Percentiles rank a stretch among this genome's conserved stretches.
Evolutionary conservation across 1,140 invertebrate genomes (phyloP).

Genomic region (Trachymyrmex cornetzi): DNA sequence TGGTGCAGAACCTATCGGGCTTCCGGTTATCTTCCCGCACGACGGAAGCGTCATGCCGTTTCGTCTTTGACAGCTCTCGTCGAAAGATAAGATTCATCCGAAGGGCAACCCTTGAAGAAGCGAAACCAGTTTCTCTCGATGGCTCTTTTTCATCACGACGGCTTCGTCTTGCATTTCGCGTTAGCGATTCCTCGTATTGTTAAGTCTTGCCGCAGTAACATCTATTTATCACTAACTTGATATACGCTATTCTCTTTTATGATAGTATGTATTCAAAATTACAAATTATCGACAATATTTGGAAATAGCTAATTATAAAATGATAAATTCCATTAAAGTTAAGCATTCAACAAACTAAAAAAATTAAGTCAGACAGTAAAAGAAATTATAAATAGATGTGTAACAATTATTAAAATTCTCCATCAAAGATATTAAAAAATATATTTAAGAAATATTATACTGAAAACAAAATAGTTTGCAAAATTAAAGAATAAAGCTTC

Average conservation of each 20-base stretch:
- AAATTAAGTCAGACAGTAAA: neutral
- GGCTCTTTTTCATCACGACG: conserved; percentile 65
- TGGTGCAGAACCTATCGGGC: conserved; percentile 82
- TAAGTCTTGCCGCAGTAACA: neutral
- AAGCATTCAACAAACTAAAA: neutral
- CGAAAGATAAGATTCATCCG: conserved; percentile 83
- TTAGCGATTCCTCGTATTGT: conserved; percentile 55
- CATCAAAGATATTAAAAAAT: neutral
- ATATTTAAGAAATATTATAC: neutral
- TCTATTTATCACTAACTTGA: conserved; percentile 15
- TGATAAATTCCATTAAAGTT: neutral
- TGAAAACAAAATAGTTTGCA: neutral
- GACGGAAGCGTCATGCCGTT: conserved; percentile 82
- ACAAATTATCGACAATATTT: too few species aligned
- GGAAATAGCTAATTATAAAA: neutral
- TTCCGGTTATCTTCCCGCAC: conserved; percentile 84
- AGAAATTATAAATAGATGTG: conserved; percentile 4
- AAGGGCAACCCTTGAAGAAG: conserved; percentile 72
- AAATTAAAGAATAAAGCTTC: neutral
- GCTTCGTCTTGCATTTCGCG: conserved; percentile 31
- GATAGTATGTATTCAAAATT: too few species aligned
- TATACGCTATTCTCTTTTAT: neutral
- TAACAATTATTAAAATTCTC: neutral
- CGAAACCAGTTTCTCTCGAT: conserved; percentile 66
- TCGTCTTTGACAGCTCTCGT: conserved; percentile 84